phyloP scores from a whole-genome alignment of 2,797 vertebrate species.

The Artibeus jamaicensis region DNA sequence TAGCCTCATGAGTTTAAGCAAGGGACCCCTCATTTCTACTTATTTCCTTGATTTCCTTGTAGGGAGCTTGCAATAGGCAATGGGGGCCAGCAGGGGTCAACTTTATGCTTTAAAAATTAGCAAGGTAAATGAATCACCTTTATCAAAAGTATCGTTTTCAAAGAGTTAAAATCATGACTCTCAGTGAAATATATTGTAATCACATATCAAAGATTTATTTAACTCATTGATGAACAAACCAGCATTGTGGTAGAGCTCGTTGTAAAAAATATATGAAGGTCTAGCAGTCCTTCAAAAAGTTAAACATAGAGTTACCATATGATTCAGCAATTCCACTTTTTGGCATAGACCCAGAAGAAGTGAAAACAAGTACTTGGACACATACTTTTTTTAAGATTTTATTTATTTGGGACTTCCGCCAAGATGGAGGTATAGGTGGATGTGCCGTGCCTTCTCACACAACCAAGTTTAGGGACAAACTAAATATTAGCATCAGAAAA shows the following conservation, averaged over 20 bases:
- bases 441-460: too few species aligned
- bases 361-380: background rate
- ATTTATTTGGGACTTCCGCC: too few species aligned
- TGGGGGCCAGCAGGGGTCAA: background rate
- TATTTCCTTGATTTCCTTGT: slow-evolving; percentile 26
- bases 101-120: slow-evolving; percentile 11
- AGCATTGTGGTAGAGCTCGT: background rate
- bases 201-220: background rate
- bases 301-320: background rate
- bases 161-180: background rate
- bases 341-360: background rate
- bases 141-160: slow-evolving; percentile 4
- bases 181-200: slow-evolving; percentile 19
- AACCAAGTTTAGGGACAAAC: too few species aligned
- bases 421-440: too few species aligned
- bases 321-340: background rate
- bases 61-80: background rate
- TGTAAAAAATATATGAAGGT: background rate
- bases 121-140: background rate
- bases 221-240: background rate
- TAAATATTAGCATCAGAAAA: too few species aligned
- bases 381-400: too few species aligned
- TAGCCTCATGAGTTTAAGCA: background rate
- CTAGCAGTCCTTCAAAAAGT: background rate
- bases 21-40: background rate